A percentile compares a stretch with the other conserved stretches of the same genome.
These are phyloP conservation scores for Capreolus pygargus DNA, from an alignment of 2,113 vertebrate genomes.

Conservation along the genomic window DNA sequence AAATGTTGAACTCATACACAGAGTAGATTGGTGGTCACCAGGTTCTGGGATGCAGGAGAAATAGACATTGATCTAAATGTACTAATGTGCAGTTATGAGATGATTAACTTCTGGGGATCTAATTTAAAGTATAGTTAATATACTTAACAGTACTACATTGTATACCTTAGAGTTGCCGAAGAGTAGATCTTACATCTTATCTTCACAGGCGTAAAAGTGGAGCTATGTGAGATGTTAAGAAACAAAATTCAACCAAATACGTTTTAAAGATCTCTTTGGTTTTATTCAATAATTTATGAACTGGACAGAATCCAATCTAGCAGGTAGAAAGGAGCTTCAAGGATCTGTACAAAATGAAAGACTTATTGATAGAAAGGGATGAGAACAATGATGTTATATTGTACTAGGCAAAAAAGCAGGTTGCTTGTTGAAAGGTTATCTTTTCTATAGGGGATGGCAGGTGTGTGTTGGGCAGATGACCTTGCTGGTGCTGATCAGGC, in stretches of 20 bases:
- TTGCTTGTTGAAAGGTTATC: not conserved
- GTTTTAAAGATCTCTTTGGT: not conserved
- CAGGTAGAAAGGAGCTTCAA: not conserved
- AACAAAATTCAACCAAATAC: not conserved
- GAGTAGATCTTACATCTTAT: not conserved
- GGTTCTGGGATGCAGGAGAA: not conserved
- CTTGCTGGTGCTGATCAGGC: not conserved
- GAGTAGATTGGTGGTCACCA: not conserved
- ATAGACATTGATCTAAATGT: not conserved
- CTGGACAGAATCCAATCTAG: not conserved
- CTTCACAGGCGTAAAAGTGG: not conserved
- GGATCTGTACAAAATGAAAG: not conserved
- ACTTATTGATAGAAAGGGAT: not conserved
- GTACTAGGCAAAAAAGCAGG: not conserved
- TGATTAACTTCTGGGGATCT: not conserved
- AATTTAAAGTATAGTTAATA: too few species aligned
- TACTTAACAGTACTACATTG: not conserved
- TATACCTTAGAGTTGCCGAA: not conserved
- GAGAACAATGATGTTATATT: not conserved
- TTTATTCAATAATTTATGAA: not conserved
- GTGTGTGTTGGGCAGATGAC: not conserved
- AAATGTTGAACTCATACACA: not conserved
- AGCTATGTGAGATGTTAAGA: not conserved
- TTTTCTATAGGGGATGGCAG: not conserved
- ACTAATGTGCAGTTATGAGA: not conserved